Conservation (phyloP, 2,888 invertebrate species). For the Leptopilina syphax region DNA sequence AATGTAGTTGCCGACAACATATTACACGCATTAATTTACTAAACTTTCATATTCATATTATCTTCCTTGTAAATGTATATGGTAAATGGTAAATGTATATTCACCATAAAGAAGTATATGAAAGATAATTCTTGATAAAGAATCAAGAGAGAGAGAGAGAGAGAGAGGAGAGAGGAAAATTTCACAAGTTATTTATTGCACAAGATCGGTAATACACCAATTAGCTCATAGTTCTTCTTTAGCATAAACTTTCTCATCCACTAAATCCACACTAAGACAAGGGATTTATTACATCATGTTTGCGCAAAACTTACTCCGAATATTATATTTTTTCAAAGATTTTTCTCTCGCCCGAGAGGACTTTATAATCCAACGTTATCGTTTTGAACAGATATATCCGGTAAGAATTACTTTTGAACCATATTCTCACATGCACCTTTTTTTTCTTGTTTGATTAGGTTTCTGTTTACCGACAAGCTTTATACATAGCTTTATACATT, state of each 20-base stretch:
- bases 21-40: conserved; percentile 74
- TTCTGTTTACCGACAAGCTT: conserved; percentile 3
- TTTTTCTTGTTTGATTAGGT: conserved; percentile 22
- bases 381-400: conserved; percentile 45
- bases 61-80: too few species aligned
- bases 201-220: conserved; percentile 56
- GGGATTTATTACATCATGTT: conserved; percentile 70
- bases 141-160: too few species aligned
- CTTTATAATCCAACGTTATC: conserved; percentile 49
- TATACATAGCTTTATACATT: not conserved
- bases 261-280: conserved; percentile 65
- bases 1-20: conserved; percentile 67
- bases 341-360: conserved; percentile 42
- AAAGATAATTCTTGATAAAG: too few species aligned
- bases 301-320: conserved; percentile 27
- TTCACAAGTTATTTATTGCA: conserved; percentile 43
- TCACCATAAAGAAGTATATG: too few species aligned
- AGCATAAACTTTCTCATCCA: conserved; percentile 71
- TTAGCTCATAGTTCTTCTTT: conserved; percentile 67
- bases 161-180: too few species aligned
- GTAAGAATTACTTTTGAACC: conserved; percentile 32
- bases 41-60: conserved; percentile 61
- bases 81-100: too few species aligned
- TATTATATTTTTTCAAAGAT: conserved; percentile 47
- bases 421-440: conserved; percentile 15